These are phyloP conservation scores for Lutraria rhynchaena DNA, from an alignment of 1,140 invertebrate species.

Conservation along the genomic window DNA sequence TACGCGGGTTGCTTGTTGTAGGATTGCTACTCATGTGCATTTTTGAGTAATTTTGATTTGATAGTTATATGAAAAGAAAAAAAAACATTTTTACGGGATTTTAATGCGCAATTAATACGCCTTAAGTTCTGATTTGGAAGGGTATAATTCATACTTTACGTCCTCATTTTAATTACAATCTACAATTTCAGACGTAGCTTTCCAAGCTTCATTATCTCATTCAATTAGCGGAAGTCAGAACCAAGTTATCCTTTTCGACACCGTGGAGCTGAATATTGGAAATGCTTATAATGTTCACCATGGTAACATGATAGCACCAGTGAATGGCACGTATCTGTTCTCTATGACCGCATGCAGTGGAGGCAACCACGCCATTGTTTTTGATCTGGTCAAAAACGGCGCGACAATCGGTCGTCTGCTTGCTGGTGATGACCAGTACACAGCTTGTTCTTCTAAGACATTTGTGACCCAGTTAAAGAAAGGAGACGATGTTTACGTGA, in stretches of 20 bases:
- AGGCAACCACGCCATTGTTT: background rate
- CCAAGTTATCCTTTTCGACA: slow-evolving; percentile 34
- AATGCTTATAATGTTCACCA: slow-evolving; percentile 31
- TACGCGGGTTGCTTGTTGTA: no score
- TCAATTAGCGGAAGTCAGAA: background rate
- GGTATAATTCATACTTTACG: no score
- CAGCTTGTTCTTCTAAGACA: slow-evolving; percentile 16
- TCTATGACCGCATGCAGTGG: background rate
- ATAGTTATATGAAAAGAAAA: no score
- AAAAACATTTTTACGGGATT: no score
- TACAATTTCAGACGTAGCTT: no score
- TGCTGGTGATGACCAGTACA: slow-evolving; percentile 1
- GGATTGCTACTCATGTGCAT: no score
- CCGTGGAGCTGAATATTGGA: slow-evolving; percentile 34
- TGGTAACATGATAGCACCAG: slow-evolving; percentile 43
- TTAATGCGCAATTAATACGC: no score
- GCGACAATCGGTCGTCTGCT: slow-evolving; percentile 9
- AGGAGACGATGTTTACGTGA: slow-evolving; percentile 27
- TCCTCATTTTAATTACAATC: no score
- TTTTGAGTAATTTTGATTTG: no score
- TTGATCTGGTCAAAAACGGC: slow-evolving; percentile 4
- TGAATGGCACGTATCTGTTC: slow-evolving; percentile 38
- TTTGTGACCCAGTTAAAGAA: background rate
- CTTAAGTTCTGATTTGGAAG: no score
- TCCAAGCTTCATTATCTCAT: background rate